phyloP scores from a whole-genome alignment of 2,888 invertebrate genomes.

The Cactoblastis cactorum region DNA sequence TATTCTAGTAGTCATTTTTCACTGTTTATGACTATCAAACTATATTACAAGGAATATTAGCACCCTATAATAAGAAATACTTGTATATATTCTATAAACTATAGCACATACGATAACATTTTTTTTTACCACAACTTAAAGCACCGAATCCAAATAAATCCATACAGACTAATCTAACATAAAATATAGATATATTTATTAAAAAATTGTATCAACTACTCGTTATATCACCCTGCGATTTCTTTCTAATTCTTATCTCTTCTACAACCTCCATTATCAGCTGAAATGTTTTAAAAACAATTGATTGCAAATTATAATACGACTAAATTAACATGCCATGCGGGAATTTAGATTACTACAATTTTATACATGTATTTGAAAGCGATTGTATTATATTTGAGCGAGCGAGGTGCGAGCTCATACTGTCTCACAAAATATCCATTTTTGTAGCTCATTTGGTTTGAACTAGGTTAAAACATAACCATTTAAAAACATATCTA shows the following conservation, averaged over 20 bases:
- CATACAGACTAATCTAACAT: slow-evolving; percentile 35
- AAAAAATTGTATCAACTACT: slow-evolving; percentile 48
- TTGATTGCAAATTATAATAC: slow-evolving; percentile 25
- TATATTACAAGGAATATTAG: slow-evolving; percentile 14
- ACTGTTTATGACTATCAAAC: neutral
- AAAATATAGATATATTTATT: slow-evolving; percentile 3
- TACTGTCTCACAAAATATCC: too few species aligned
- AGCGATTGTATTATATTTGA: neutral
- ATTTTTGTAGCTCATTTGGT: too few species aligned
- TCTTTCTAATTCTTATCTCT: slow-evolving; percentile 76
- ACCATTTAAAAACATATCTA: too few species aligned
- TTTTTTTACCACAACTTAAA: slow-evolving; percentile 19
- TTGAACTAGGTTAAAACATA: too few species aligned
- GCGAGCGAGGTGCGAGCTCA: too few species aligned
- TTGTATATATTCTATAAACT: neutral
- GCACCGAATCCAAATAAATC: slow-evolving; percentile 32
- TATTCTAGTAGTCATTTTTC: neutral
- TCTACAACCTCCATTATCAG: slow-evolving; percentile 77
- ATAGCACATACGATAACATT: neutral
- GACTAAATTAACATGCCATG: neutral
- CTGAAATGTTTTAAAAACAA: slow-evolving; percentile 64
- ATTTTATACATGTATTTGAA: neutral
- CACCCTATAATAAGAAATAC: slow-evolving; percentile 18
- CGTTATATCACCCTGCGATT: slow-evolving; percentile 61
- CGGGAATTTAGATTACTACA: too few species aligned